These are phyloP conservation scores for Linnaemya tessellans DNA, from an alignment of 2,888 invertebrate genomes.

Conservation along the genomic window DNA sequence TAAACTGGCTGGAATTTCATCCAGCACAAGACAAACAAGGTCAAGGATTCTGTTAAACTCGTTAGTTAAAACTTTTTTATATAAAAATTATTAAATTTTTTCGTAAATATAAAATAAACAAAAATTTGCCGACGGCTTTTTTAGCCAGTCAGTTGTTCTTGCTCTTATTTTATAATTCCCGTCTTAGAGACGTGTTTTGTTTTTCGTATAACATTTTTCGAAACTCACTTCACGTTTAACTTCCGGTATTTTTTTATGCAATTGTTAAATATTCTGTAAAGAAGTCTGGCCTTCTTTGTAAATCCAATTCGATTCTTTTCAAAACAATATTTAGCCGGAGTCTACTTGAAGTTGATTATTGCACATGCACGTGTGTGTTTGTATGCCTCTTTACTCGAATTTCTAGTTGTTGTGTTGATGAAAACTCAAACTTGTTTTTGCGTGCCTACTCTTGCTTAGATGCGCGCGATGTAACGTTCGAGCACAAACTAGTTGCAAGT, in stretches of 20 bases:
- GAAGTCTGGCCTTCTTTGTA: constrained; percentile 53
- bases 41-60: constrained; percentile 44
- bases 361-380: constrained; percentile 35
- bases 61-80: background rate
- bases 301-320: constrained; percentile 65
- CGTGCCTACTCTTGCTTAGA: constrained; percentile 81
- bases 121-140: constrained; percentile 57
- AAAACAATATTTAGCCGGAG: background rate
- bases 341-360: constrained; percentile 53
- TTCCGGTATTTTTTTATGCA: constrained; percentile 56
- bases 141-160: background rate
- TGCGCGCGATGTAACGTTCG: constrained; percentile 82
- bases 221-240: constrained; percentile 40
- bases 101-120: background rate
- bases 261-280: constrained; percentile 55
- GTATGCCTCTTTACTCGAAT: constrained; percentile 61
- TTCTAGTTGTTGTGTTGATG: constrained; percentile 54
- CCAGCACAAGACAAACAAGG: constrained; percentile 48
- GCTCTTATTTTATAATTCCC: background rate
- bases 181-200: constrained; percentile 24
- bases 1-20: background rate
- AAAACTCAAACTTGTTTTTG: constrained; percentile 75
- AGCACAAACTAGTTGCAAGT: constrained; percentile 83
- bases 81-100: constrained; percentile 2
- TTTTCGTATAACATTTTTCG: background rate